Conservation (phyloP, 2,113 vertebrate genomes). For the Pontoporia blainvillei region DNA sequence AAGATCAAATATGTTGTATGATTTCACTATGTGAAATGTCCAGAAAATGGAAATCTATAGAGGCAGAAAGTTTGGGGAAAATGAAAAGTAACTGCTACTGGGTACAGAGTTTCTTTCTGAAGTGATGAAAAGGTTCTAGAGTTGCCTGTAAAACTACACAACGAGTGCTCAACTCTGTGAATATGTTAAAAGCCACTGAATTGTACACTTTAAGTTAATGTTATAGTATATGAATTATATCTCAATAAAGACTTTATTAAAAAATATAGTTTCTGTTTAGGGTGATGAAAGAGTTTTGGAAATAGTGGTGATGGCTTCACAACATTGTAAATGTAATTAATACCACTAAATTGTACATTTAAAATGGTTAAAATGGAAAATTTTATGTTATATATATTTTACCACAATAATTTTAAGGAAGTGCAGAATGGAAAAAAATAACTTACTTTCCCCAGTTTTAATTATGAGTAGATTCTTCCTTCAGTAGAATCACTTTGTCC, state of each 20-base stretch:
- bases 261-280: background rate
- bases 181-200: background rate
- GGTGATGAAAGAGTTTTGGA: background rate
- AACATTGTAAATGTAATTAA: background rate
- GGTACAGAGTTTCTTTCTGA: background rate
- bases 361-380: background rate
- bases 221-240: background rate
- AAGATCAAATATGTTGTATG: background rate
- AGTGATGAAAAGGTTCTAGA: background rate
- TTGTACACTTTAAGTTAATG: background rate
- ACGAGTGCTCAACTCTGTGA: background rate
- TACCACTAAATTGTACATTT: background rate
- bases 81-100: background rate
- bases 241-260: background rate
- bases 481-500: background rate
- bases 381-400: background rate
- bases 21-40: background rate
- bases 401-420: background rate
- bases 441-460: background rate
- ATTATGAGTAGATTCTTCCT: slow-evolving; percentile 11
- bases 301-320: background rate
- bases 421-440: background rate
- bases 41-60: background rate
- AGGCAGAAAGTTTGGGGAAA: background rate
- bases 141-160: background rate